A percentile compares a stretch with the other conserved stretches of the same genome.
Conservation (phyloP, 1,140 invertebrate species). For the Eupeodes corollae region DNA sequence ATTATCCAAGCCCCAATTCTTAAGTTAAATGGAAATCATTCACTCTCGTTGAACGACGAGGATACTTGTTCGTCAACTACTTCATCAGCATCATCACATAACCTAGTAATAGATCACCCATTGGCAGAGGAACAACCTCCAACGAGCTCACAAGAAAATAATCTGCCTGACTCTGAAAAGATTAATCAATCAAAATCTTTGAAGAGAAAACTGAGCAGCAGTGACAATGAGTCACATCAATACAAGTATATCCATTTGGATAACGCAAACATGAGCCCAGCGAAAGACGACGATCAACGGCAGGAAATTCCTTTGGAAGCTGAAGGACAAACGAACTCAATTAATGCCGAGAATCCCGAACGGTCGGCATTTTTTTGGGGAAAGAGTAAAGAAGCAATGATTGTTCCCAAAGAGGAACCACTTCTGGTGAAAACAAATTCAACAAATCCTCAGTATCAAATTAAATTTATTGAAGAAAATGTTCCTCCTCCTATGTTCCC, state of each 20-base stretch:
- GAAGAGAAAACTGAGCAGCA: constrained; percentile 11
- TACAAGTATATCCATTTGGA: constrained; percentile 21
- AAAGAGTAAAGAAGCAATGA: too few species aligned
- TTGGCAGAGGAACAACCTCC: constrained; percentile 4
- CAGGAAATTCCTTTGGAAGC: constrained; percentile 11
- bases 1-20: background rate
- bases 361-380: too few species aligned
- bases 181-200: constrained; percentile 4
- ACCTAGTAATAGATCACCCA: constrained; percentile 11
- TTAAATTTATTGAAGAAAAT: too few species aligned
- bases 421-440: too few species aligned
- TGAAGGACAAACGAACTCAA: too few species aligned
- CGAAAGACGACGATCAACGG: constrained; percentile 19
- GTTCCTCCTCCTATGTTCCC: too few species aligned
- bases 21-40: constrained; percentile 4
- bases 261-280: constrained; percentile 24
- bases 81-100: constrained; percentile 8
- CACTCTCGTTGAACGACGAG: background rate
- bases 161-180: background rate
- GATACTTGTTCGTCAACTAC: background rate
- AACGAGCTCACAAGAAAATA: too few species aligned
- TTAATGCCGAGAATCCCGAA: too few species aligned
- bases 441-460: too few species aligned
- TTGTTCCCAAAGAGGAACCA: too few species aligned
- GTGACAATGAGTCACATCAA: too few species aligned